These are phyloP conservation scores for Imbricaverruca yamaguchii DNA, from an alignment of 2,888 invertebrate species.

Conservation along the genomic window DNA sequence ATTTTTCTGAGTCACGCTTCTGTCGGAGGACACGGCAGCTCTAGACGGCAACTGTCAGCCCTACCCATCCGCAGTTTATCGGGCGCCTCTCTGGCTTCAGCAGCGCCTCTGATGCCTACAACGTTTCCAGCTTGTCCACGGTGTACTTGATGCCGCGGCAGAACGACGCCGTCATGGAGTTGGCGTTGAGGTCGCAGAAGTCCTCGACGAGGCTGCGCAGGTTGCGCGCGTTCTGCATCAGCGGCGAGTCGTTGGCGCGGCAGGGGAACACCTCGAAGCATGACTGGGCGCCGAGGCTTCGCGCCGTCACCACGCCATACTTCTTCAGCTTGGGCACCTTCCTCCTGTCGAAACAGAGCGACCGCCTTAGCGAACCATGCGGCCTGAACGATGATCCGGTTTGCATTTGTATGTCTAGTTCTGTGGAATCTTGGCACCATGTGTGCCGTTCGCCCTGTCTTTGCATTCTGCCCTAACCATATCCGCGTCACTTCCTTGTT, in stretches of 20 bases:
- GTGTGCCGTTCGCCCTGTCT: too few species aligned
- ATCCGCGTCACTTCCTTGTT: too few species aligned
- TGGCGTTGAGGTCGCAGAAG: conserved; percentile 9
- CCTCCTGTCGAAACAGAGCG: neutral
- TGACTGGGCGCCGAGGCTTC: neutral
- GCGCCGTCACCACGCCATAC: conserved; percentile 14
- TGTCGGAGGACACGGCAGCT: too few species aligned
- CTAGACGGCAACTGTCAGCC: too few species aligned
- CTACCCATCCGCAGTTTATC: too few species aligned
- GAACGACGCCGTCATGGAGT: neutral
- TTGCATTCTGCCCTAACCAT: too few species aligned
- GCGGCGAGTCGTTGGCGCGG: neutral
- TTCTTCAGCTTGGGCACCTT: conserved; percentile 18
- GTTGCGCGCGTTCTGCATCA: conserved; percentile 5
- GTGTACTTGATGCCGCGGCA: neutral
- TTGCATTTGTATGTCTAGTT: neutral
- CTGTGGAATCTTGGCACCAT: too few species aligned
- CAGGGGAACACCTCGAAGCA: conserved; percentile 4
- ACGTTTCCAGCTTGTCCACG: conserved; percentile 3
- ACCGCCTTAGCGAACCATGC: too few species aligned
- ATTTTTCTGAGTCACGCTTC: too few species aligned
- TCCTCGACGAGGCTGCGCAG: conserved; percentile 11
- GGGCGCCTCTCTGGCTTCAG: too few species aligned
- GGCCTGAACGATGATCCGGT: neutral
- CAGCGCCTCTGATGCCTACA: too few species aligned